Evolutionary conservation across 2,888 invertebrate genomes (phyloP), one percentile per base, ranked within the genome.

Genomic region (Clepsis dumicolana): DNA sequence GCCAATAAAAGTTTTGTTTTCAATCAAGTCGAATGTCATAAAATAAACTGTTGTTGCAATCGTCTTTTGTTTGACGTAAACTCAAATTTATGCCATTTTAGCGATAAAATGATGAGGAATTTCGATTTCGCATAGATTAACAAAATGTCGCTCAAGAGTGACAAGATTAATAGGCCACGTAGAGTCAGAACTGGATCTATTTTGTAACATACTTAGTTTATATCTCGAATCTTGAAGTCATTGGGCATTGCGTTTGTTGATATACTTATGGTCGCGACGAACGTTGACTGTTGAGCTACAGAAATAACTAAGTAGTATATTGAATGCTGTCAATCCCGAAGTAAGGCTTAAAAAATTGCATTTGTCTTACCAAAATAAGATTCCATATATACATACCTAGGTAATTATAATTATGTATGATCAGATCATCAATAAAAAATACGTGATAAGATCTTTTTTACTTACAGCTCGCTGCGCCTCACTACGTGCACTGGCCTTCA

Each of bases 101-200:
- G 65, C 41, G 38, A 53, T 35, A 60, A 53, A 60, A 8, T 52
- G 18, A 27, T 53, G 60, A 60, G 41, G 41, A 24, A 60, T 59
- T 38, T 53, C 24, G 60, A 65, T 65, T 53, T 24, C 16, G 53
- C 52, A 41, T 32, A 60, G 65, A 65, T 65, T 48, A 48, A 1
- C 27, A 60, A 65, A 60, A 60, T 52, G 53, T 65, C 60, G 41
- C 60, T 60, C 59, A 60, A 41, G 52, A 60, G 27, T 38, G 16
- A 53, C 27, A 60, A 65, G 65, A 60, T 53, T 29, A 44, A 65
- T 65, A 56, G 48, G 41, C 16, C 16, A 18, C 12, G 32, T 32
- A 18, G 32, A 0, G 32, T 12, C 18, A 18, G 18, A 54, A 48
- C 21, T 48, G 21, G 21, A 10, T 48, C 48, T 21, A 48, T 48